These are phyloP conservation scores for Neuroscelio doddi DNA, from an alignment of 2,888 invertebrate genomes.

Conservation along the genomic window DNA sequence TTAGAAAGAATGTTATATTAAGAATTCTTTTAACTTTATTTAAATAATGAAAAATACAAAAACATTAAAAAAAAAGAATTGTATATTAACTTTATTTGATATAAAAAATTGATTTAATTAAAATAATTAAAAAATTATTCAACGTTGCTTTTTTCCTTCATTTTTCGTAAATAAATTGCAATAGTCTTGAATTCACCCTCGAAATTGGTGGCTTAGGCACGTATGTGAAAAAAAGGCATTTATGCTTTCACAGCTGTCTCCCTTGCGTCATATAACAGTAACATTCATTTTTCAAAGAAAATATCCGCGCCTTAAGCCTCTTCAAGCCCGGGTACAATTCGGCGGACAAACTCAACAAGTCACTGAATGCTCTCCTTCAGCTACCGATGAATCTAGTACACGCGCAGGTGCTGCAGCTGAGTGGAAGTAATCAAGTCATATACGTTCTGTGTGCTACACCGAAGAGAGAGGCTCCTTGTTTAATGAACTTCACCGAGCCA, in stretches of 20 bases:
- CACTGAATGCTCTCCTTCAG: constrained; percentile 47
- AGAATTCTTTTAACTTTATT: no score
- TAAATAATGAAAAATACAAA: no score
- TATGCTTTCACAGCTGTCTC: constrained; percentile 40
- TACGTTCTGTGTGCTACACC: constrained; percentile 27
- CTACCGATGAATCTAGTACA: constrained; percentile 46
- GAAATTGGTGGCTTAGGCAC: neutral
- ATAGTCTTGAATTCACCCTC: neutral
- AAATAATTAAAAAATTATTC: no score
- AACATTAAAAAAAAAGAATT: no score
- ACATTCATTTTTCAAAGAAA: constrained; percentile 44
- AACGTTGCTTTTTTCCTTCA: no score
- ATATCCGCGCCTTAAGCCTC: constrained; percentile 39
- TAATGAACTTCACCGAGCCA: constrained; percentile 9
- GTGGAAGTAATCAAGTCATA: constrained; percentile 45
- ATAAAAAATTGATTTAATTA: no score
- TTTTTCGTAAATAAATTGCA: no score
- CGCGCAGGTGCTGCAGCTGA: constrained; percentile 48
- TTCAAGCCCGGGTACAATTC: constrained; percentile 37
- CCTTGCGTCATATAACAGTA: no score
- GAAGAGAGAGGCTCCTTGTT: constrained; percentile 29
- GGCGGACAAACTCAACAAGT: constrained; percentile 43
- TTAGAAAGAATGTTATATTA: no score
- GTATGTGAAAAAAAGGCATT: constrained; percentile 13
- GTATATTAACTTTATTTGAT: no score